A percentile compares a stretch with the other conserved stretches of the same genome.
Evolutionary conservation across 2,113 vertebrate genomes (phyloP).

Genomic region (Prionailurus bengalensis): DNA sequence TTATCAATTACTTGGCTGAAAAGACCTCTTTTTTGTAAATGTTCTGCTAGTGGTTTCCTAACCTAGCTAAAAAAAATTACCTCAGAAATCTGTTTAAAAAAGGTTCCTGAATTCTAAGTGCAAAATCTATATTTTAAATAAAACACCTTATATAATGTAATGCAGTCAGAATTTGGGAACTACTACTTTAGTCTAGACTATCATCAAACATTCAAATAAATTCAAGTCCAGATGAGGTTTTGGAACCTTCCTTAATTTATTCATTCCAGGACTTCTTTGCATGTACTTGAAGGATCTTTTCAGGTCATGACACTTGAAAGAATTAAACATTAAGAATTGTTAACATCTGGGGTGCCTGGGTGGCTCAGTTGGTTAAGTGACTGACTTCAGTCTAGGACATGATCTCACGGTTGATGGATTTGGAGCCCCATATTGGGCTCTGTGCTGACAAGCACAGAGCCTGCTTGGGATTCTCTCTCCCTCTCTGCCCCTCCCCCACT

Average conservation of each 20-base stretch:
- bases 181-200: neutral
- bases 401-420: no score
- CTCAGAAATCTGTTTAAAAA: conserved; percentile 12
- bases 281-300: neutral
- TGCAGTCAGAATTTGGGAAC: neutral
- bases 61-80: conserved; percentile 34
- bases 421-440: no score
- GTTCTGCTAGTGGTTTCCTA: neutral
- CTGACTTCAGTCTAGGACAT: no score
- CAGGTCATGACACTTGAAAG: conserved; percentile 26
- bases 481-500: no score
- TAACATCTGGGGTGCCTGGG: no score
- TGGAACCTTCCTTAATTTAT: neutral
- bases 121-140: conserved; percentile 52
- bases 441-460: no score
- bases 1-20: neutral
- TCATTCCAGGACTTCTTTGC: neutral
- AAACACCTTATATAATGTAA: conserved; percentile 5
- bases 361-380: no score
- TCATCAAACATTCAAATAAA: conserved; percentile 22
- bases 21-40: conserved; percentile 5
- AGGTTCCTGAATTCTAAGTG: neutral
- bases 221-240: neutral
- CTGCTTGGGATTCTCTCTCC: no score
- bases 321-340: conserved; percentile 1